Conservation (phyloP, 2,797 vertebrate genomes). For the Smutsia temminckii region DNA sequence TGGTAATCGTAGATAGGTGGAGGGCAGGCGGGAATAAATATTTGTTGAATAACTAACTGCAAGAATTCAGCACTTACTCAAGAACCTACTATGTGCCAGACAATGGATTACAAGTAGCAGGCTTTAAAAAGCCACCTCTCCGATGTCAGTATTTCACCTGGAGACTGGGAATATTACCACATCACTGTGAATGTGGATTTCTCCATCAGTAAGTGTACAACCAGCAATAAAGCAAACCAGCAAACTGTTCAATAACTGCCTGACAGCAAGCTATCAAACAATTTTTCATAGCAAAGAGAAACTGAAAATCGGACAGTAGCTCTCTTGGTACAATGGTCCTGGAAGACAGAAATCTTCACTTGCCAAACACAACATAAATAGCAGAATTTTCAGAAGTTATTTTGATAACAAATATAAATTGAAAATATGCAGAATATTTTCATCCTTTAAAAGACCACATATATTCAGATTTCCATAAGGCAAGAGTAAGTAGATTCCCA, state of each 20-base stretch:
- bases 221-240: background rate
- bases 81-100: background rate
- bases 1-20: background rate
- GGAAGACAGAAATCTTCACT: background rate
- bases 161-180: background rate
- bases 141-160: background rate
- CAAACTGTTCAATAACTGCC: background rate
- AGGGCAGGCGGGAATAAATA: background rate
- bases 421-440: constrained; percentile 12
- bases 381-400: constrained; percentile 28
- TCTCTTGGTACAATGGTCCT: background rate
- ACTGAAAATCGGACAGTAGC: background rate
- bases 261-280: background rate
- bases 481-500: background rate
- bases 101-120: background rate
- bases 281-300: background rate
- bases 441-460: constrained; percentile 19
- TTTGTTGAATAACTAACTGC: background rate
- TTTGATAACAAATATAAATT: constrained; percentile 52
- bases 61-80: background rate
- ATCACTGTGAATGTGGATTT: background rate
- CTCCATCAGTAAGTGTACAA: background rate
- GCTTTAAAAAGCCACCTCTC: background rate
- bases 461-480: background rate
- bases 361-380: background rate